Percentiles rank a stretch among this genome's conserved stretches.
Conservation (phyloP, 2,888 invertebrate species). For the Drosophila meridiana region DNA sequence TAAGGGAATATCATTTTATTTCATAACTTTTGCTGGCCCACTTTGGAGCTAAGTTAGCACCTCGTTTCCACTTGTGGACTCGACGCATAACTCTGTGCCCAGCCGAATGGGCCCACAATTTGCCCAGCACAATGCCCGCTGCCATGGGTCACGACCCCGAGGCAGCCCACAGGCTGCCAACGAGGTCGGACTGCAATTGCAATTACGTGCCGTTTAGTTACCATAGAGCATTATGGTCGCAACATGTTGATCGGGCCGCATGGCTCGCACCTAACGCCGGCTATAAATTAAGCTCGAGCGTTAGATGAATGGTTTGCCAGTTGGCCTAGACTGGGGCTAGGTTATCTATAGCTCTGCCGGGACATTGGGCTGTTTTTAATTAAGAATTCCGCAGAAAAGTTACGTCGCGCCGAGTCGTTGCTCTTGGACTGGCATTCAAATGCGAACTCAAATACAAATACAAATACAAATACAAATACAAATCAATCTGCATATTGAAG, state of each 20-base stretch:
- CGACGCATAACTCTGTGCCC: neutral
- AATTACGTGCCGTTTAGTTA: slow-evolving; percentile 64
- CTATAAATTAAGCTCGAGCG: slow-evolving; percentile 41
- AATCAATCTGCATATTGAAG: slow-evolving; percentile 73
- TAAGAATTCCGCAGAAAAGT: slow-evolving; percentile 54
- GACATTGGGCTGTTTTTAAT: slow-evolving; percentile 59
- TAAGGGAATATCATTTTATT: neutral
- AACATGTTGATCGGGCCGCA: slow-evolving; percentile 55
- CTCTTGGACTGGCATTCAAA: neutral
- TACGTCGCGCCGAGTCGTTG: neutral
- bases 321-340: neutral
- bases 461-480: slow-evolving; percentile 32
- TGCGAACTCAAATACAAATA: slow-evolving; percentile 28
- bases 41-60: neutral
- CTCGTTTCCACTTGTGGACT: slow-evolving; percentile 1
- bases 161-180: slow-evolving; percentile 18
- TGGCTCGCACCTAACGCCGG: slow-evolving; percentile 13
- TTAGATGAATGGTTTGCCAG: slow-evolving; percentile 9
- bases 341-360: slow-evolving; percentile 52
- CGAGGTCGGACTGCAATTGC: slow-evolving; percentile 44
- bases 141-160: neutral
- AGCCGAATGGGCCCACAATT: neutral
- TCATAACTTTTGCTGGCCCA: neutral
- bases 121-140: neutral
- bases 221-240: slow-evolving; percentile 56